Base-by-base conservation (phyloP, 2,113 vertebrate species). In the Myotis davidii region DNA sequence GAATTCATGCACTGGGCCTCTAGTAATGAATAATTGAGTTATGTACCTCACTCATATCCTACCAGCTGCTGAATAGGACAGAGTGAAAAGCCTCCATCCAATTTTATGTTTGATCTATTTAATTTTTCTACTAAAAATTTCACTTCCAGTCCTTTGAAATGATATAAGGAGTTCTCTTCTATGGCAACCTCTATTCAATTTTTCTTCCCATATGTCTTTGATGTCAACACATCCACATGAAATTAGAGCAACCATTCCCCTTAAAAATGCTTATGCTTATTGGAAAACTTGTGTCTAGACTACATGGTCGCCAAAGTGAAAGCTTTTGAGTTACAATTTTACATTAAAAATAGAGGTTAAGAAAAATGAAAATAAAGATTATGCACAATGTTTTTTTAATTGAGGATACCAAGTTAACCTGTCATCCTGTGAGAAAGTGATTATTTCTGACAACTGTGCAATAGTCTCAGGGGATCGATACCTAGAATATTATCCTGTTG, bases 401-500 rank as follows among this genome's bases (percentile, higher is more conserved):
- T 93, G 73, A 92, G 29, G 59, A 23, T 85, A 61, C 1, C 1
- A 21, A 76, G 50, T 93, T 93, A 79, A 84, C 25, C 27, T 92
- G 84, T 76, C 84, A 64, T 50, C 81, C 76, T 61, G 5, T n/a
- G 21, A 87, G 32, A 82, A 81, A 52, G 13, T 77, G 45, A 78
- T 20, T 20, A 3, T 72, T 89, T 92, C 90, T 90, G 39, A 52
- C 73, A 95, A 93, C n/a, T 16, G n/a, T 32, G 81, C 37, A 50
- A 48, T 77, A 29, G 20, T 94, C 72, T 82, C 61, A 32, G 67
- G 59, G 6, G 54, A 92, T 2, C 85, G 67, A 69, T 77, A 67
- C 67, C 45, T 81, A 93, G 81, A 90, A 73, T 73, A 94, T 93
- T 73, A 77, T 54, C 59, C 50, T 85, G 70, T 32, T 90, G 70